These are phyloP conservation scores for Clanis bilineata DNA, from an alignment of 2,888 invertebrate species.

Conservation along the genomic window DNA sequence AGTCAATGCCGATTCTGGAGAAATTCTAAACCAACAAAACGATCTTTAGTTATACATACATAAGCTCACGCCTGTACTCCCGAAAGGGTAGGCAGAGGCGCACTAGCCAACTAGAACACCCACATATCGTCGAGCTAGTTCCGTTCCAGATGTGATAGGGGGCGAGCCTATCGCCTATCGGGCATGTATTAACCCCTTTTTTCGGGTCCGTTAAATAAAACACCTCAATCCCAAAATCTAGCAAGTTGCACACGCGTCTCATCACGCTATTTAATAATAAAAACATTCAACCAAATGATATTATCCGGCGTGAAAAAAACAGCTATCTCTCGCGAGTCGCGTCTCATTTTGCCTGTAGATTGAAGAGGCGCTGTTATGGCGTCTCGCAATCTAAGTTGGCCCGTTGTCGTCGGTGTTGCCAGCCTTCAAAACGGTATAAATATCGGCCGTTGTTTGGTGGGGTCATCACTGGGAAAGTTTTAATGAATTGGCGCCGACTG, in stretches of 20 bases:
- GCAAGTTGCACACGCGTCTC: slow-evolving; percentile 22
- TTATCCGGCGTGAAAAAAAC: slow-evolving; percentile 41
- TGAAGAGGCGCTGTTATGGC: slow-evolving; percentile 48
- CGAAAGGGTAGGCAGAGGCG: too few relatives aligned
- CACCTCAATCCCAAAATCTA: slow-evolving; percentile 28
- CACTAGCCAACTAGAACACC: too few relatives aligned
- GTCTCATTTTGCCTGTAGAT: slow-evolving; percentile 43
- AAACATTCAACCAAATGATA: slow-evolving; percentile 45
- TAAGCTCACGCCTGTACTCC: too few relatives aligned
- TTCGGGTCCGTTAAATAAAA: too few relatives aligned
- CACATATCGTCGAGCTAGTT: too few relatives aligned
- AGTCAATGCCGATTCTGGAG: too few relatives aligned
- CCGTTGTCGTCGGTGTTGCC: slow-evolving; percentile 67
- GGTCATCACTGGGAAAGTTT: slow-evolving; percentile 63
- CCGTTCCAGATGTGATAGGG: too few relatives aligned
- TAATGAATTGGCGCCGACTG: slow-evolving; percentile 64
- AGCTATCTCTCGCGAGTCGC: slow-evolving; percentile 41
- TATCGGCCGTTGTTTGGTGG: slow-evolving; percentile 43
- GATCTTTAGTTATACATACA: too few relatives aligned
- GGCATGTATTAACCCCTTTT: too few relatives aligned
- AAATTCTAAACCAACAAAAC: too few relatives aligned
- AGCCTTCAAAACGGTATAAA: slow-evolving; percentile 49
- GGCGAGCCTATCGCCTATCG: too few relatives aligned
- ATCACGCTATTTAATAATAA: slow-evolving; percentile 48
- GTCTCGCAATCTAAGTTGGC: slow-evolving; percentile 69